A percentile compares a stretch with the other conserved stretches of the same genome.
Evolutionary conservation across 37 sponge, comb jelly and placozoan genomes (phyloP).

Genomic region (Spongilla lacustris): DNA sequence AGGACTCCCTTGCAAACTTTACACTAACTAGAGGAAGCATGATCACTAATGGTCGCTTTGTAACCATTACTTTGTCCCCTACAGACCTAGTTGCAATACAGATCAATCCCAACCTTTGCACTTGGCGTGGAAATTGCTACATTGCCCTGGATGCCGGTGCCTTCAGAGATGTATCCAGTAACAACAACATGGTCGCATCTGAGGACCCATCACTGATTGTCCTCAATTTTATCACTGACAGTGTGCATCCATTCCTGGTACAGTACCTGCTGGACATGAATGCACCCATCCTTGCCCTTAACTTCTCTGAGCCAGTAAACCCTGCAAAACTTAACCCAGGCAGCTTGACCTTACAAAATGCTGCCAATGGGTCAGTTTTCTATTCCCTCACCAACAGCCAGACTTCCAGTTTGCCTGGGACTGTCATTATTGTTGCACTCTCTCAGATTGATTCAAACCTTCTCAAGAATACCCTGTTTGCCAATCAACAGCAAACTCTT

Average conservation of each 20-base stretch:
- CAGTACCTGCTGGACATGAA: constrained; percentile 73
- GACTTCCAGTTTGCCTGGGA: constrained; percentile 33
- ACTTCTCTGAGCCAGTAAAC: constrained; percentile 86
- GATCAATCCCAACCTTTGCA: constrained; percentile 75
- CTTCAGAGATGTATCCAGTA: constrained; percentile 74
- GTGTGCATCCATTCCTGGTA: constrained; percentile 46
- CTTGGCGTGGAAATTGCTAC: constrained; percentile 92
- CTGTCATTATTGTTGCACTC: constrained; percentile 43
- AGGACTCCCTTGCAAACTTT: constrained; percentile 68
- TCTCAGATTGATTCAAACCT: constrained; percentile 60
- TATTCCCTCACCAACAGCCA: constrained; percentile 67
- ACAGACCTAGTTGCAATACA: constrained; percentile 62
- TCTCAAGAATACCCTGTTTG: constrained; percentile 63
- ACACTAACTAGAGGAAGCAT: constrained; percentile 65
- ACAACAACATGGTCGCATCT: background rate
- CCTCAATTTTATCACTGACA: constrained; percentile 53
- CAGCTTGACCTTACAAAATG: constrained; percentile 69
- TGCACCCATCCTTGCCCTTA: constrained; percentile 36
- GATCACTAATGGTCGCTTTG: constrained; percentile 28
- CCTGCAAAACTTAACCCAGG: constrained; percentile 40
- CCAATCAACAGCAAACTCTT: background rate
- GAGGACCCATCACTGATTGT: constrained; percentile 65
- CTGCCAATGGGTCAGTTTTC: constrained; percentile 33
- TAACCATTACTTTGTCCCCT: constrained; percentile 47
- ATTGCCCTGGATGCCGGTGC: constrained; percentile 48